Percentiles rank a stretch among this genome's conserved stretches.
Conservation (phyloP, 2,113 vertebrate genomes). For the Phycodurus eques region DNA sequence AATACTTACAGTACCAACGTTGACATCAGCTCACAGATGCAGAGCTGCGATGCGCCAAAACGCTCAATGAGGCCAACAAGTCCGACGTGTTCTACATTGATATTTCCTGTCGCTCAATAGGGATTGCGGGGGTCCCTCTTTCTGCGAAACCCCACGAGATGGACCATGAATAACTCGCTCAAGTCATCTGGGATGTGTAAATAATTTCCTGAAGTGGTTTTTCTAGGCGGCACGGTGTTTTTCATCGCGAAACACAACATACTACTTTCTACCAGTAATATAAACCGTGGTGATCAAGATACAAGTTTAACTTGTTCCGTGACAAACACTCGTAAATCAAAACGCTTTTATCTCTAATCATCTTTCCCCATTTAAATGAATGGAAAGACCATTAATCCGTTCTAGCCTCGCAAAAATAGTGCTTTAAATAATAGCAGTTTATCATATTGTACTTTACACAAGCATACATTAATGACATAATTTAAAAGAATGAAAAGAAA, state of each 20-base stretch:
- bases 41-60: conserved; percentile 3
- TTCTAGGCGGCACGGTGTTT: not conserved
- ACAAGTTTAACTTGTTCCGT: not conserved
- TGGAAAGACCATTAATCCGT: no score
- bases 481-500: no score
- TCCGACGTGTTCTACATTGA: not conserved
- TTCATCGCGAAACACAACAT: not conserved
- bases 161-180: conserved; percentile 66
- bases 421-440: no score
- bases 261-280: not conserved
- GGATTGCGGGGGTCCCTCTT: conserved; percentile 31
- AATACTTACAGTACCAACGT: conserved; percentile 11
- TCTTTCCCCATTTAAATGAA: no score
- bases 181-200: conserved; percentile 60
- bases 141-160: conserved; percentile 27
- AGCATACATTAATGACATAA: no score
- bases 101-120: conserved; percentile 28
- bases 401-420: no score
- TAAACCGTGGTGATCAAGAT: not conserved
- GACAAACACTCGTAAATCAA: no score
- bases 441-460: no score
- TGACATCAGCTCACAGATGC: conserved; percentile 32
- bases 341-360: no score
- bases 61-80: not conserved
- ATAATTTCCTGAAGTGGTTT: conserved; percentile 64